Percentiles rank a stretch among this genome's conserved stretches.
Conservation (phyloP, 1,140 invertebrate species). For the Zaprionus kolodkinae region DNA sequence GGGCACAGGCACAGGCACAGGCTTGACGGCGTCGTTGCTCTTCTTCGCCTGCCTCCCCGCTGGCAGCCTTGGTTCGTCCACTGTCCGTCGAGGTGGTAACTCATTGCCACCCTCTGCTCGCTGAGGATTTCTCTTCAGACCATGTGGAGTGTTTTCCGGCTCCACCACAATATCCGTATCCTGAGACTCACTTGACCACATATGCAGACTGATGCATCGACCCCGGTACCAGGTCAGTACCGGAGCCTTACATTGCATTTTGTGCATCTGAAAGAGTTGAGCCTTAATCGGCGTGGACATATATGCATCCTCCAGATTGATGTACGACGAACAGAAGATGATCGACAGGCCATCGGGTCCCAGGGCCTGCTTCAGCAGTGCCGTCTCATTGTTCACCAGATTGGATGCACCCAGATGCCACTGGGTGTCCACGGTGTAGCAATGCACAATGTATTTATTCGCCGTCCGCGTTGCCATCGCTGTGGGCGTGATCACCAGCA, state of each 20-base stretch:
- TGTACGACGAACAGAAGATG: conserved; percentile 12
- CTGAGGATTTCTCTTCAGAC: neutral
- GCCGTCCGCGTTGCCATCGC: neutral
- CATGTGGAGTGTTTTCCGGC: neutral
- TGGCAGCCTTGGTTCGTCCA: too few species aligned
- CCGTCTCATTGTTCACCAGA: neutral
- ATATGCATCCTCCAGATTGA: conserved; percentile 19
- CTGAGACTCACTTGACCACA: conserved; percentile 4
- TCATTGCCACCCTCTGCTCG: neutral
- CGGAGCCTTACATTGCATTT: neutral
- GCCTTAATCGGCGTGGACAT: conserved; percentile 10
- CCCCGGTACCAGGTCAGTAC: conserved; percentile 5
- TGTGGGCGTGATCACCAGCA: conserved; percentile 15
- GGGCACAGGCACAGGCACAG: too few species aligned
- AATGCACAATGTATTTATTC: conserved; percentile 17
- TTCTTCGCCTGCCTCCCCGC: too few species aligned
- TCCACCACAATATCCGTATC: neutral
- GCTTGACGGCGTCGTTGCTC: too few species aligned
- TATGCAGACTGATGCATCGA: conserved; percentile 1
- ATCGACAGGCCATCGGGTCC: neutral
- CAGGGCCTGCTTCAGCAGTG: neutral
- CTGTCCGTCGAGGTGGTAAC: too few species aligned
- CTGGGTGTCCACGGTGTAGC: conserved; percentile 13
- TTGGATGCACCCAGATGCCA: conserved; percentile 17
- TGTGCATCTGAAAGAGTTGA: conserved; percentile 10